These are phyloP conservation scores for Chaetorhynchus papuensis DNA, from an alignment of 2,113 vertebrate species.

Conservation along the genomic window DNA sequence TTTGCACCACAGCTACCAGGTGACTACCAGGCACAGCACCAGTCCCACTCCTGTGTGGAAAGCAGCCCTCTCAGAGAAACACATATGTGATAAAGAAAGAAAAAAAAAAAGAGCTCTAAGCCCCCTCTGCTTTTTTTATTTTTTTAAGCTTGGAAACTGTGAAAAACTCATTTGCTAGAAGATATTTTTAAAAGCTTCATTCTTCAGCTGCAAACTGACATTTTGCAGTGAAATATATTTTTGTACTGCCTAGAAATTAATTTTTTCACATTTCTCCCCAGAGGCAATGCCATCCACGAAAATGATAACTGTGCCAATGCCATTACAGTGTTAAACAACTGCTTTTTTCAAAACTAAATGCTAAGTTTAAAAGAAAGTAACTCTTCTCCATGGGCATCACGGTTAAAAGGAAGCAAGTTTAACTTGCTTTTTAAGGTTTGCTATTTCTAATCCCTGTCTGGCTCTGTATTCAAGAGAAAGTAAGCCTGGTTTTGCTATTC, in stretches of 20 bases:
- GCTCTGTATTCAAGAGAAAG: background rate
- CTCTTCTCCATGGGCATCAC: background rate
- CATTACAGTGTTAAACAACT: background rate
- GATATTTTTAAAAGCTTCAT: background rate
- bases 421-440: background rate
- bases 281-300: background rate
- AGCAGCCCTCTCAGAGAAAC: background rate
- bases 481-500: background rate
- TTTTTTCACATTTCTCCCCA: conserved; percentile 4
- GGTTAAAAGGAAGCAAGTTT: background rate
- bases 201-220: conserved; percentile 1
- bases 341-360: background rate
- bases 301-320: background rate
- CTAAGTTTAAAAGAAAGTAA: background rate
- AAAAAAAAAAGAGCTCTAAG: background rate
- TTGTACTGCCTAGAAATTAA: background rate
- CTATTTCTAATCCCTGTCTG: background rate
- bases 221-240: background rate
- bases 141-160: background rate
- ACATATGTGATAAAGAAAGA: background rate
- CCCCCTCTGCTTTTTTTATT: background rate
- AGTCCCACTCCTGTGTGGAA: background rate
- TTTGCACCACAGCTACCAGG: background rate
- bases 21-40: background rate
- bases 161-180: background rate